Evolutionary conservation across 2,888 invertebrate species (phyloP), one percentile per base, ranked within the genome.

Genomic region (Baronia brevicornis): DNA sequence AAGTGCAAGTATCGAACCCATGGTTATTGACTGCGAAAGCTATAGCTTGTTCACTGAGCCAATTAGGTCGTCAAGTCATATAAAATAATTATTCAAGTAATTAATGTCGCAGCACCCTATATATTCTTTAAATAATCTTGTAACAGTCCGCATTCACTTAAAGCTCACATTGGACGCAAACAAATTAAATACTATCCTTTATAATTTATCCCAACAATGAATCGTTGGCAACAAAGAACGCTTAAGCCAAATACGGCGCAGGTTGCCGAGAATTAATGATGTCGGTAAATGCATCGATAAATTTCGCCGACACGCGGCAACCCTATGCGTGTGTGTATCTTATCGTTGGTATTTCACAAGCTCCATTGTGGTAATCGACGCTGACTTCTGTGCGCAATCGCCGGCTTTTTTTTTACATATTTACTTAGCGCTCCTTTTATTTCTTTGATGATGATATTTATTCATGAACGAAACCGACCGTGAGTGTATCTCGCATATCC

Each of bases 321-420:
- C 48, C 28, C 52, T 51, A 45, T n/a, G n/a, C n/a, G n/a, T n/a
- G 31, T 11, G 25, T 22, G 22, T 39, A 36, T 42, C 43, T 54
- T 51, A 52, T 57, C 44, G 43, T 40, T 40, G 41, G 39, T 39
- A 55, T 54, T 58, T 58, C 57, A 51, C 51, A 52, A 54, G 46
- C 46, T 11, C 43, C 46, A 51, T 56, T 53, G 48, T 51, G 38
- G 46, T 50, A 50, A 54, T 54, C 52, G 52, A 48, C 46, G 41
- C 38, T 28, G 34, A 46, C 52, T 51, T 50, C 49, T 52, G 51
- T 51, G 48, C 47, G 50, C 53, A 54, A 46, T 48, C 44, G 38
- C 38, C 35, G 40, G 33, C 43, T 38, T 26, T 41, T 41, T 35
- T 40, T 37, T 39, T 42, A 40, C 42, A 38, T 32, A 7, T 20